Evolutionary conservation across 2,113 vertebrate genomes (phyloP).

Genomic region (Bambusicola thoracicus): DNA sequence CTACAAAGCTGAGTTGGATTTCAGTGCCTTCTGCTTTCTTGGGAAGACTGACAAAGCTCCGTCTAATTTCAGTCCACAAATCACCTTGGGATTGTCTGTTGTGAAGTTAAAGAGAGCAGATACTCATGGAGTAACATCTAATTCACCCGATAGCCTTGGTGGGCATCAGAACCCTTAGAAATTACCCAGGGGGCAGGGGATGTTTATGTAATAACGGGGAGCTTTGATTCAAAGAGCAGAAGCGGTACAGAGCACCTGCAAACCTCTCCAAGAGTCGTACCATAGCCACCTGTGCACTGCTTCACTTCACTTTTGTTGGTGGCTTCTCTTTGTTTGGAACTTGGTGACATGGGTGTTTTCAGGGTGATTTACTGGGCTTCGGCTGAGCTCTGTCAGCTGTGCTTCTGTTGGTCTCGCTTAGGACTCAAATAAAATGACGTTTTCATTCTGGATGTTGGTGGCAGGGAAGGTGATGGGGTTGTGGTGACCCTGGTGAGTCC

Average conservation of each 20-base stretch:
- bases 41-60: background rate
- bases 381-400: background rate
- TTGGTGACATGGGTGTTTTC: background rate
- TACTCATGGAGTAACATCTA: background rate
- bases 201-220: background rate
- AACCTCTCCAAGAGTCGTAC: background rate
- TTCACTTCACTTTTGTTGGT: background rate
- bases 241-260: background rate
- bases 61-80: background rate
- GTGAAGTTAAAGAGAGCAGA: background rate
- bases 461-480: background rate
- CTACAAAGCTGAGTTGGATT: background rate
- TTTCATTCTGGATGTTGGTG: background rate
- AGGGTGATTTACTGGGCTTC: background rate
- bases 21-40: conserved; percentile 4
- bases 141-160: background rate
- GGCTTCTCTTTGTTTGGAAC: background rate
- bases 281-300: too few species aligned
- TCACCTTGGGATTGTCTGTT: background rate
- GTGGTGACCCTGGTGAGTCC: background rate
- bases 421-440: background rate
- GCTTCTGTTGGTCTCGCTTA: background rate
- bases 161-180: background rate
- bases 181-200: background rate
- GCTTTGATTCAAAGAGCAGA: background rate